These are phyloP conservation scores for Piaya cayana DNA, from an alignment of 2,113 vertebrate species.

Conservation along the genomic window DNA sequence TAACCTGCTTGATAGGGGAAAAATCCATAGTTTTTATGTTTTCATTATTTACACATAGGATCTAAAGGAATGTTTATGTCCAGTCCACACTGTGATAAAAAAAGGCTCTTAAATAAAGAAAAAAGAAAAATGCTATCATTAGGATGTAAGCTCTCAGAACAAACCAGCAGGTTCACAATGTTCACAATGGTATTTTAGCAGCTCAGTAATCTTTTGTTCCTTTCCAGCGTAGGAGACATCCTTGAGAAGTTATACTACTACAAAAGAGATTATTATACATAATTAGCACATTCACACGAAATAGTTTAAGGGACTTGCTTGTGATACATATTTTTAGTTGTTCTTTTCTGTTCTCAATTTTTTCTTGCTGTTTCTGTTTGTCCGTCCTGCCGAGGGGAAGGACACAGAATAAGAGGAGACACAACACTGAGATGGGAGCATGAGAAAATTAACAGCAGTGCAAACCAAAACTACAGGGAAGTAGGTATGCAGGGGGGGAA, in stretches of 20 bases:
- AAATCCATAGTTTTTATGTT: constrained; percentile 73
- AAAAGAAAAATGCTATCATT: constrained; percentile 69
- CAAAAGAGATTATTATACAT: constrained; percentile 14
- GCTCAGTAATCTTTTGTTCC: constrained; percentile 67
- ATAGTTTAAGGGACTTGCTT: neutral
- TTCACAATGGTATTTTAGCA: constrained; percentile 56
- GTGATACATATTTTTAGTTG: neutral
- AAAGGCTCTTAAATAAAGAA: constrained; percentile 46
- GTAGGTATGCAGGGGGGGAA: neutral
- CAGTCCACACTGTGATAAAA: constrained; percentile 50
- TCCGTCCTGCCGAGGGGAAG: neutral
- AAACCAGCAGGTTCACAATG: constrained; percentile 38
- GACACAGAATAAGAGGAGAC: neutral
- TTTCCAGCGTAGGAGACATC: neutral
- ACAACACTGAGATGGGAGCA: neutral
- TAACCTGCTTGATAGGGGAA: constrained; percentile 80
- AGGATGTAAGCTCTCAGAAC: constrained; percentile 49
- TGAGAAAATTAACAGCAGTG: neutral
- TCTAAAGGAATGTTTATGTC: constrained; percentile 65
- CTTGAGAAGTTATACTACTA: neutral
- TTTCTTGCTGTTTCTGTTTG: neutral
- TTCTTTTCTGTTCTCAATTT: neutral
- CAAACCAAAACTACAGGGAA: neutral
- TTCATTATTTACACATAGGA: constrained; percentile 73
- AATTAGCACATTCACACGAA: constrained; percentile 14